Base-by-base conservation (phyloP, 2,797 vertebrate species). In the Aphelocoma californica region DNA sequence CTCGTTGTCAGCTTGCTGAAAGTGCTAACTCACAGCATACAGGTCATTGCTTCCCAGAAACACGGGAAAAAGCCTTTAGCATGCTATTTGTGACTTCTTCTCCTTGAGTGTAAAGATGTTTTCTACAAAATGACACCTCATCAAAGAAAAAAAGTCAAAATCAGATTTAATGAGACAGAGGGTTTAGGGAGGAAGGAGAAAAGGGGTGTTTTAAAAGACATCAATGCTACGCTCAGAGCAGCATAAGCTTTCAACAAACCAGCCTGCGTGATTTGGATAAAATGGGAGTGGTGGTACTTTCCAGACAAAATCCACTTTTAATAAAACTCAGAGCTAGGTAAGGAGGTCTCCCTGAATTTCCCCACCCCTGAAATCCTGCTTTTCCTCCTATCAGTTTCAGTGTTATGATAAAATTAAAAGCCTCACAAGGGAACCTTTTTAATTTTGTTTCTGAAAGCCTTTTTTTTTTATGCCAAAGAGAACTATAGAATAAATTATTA, bases 401-500 rank as follows among this genome's bases (percentile, higher is more conserved):
- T 15, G 60, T 58, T 72, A 65, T 21, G 26, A 84, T 89, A 54
- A 72, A 88, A 74, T 85, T 48, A 91, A 93, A 91, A 86, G 21
- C 29, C 56, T 69, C 71, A 64, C 80, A 53, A 66, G 51, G 74
- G 85, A 91, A 60, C 18, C 36, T 73, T 91, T 62, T 50, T 38
- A 64, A 74, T 88, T 90, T 93, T 86, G 45, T 48, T 93, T 90
- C 88, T 62, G 66, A 80, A 87, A 81, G 62, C 18, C 28, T 62
- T 79, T 81, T 92, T 86, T 61, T 93, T 85, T 70, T 13, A 70
- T 66, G 92, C 83, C 89, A 79, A 80, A 89, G 86, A 92, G 94
- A 85, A 84, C 75, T 57, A 92, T 80, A 93, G 96, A 90, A 97
- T 95, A 96, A 92, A 97, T 86, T 93, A 96, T 96, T 96, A 94